Conservation (phyloP, 2,888 invertebrate species). For the Acanthoscelides obtectus region DNA sequence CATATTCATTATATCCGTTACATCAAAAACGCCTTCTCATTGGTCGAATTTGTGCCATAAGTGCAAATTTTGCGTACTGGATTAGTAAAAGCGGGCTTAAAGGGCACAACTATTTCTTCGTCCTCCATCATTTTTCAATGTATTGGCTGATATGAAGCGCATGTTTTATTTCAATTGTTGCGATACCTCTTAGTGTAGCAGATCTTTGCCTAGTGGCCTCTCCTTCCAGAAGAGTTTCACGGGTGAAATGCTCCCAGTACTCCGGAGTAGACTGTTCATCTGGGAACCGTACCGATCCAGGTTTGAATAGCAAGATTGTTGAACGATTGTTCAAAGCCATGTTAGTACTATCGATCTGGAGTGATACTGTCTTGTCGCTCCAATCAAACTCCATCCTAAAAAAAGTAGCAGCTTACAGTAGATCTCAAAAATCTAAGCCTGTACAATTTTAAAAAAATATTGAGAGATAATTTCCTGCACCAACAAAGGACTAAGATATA, state of each 20-base stretch:
- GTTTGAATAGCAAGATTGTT: constrained; percentile 68
- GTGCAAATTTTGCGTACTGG: too few species aligned
- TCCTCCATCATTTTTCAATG: too few species aligned
- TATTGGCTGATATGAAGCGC: too few species aligned
- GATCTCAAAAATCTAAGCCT: background rate
- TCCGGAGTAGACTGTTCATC: constrained; percentile 78
- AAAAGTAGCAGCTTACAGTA: background rate
- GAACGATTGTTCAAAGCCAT: constrained; percentile 66
- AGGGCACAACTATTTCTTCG: too few species aligned
- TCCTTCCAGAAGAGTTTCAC: constrained; percentile 69
- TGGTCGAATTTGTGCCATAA: too few species aligned
- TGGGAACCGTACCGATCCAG: constrained; percentile 75
- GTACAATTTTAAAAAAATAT: too few species aligned
- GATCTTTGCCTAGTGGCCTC: constrained; percentile 75
- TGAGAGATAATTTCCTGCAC: too few species aligned
- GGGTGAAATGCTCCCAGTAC: constrained; percentile 80
- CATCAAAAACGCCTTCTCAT: too few species aligned
- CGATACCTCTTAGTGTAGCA: constrained; percentile 57
- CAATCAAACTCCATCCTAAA: constrained; percentile 76
- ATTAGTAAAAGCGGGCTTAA: too few species aligned
- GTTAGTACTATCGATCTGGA: constrained; percentile 69
- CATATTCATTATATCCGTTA: too few species aligned
- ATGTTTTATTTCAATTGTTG: too few species aligned
- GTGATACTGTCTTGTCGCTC: constrained; percentile 83
- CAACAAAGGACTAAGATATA: too few species aligned